Evolutionary conservation across 2,113 vertebrate species (phyloP).

Genomic region (Esox niger): DNA sequence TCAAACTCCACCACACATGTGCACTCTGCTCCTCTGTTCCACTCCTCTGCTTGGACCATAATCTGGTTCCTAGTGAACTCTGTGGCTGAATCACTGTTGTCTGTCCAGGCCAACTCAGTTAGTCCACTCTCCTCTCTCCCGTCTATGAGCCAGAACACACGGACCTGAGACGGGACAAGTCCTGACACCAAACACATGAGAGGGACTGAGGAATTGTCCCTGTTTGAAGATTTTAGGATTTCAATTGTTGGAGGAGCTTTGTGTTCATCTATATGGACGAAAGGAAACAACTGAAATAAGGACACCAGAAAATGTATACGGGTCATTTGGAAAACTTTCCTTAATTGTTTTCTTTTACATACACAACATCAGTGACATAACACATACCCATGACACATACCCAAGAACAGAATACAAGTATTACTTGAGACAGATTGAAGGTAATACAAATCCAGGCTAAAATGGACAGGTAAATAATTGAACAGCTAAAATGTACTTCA

Average conservation of each 20-base stretch:
- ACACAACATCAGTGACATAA: too few species aligned
- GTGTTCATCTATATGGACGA: too few species aligned
- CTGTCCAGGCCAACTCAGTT: background rate
- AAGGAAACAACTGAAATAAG: too few species aligned
- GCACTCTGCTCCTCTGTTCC: slow-evolving; percentile 8
- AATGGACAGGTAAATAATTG: too few species aligned
- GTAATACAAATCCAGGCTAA: too few species aligned
- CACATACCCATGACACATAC: too few species aligned
- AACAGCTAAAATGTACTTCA: too few species aligned
- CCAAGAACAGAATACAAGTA: too few species aligned
- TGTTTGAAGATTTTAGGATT: slow-evolving; percentile 7
- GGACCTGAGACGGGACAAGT: background rate
- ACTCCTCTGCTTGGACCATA: slow-evolving; percentile 18
- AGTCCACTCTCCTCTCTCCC: slow-evolving; percentile 20
- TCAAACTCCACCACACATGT: background rate
- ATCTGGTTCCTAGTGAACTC: slow-evolving; percentile 15
- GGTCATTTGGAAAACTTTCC: too few species aligned
- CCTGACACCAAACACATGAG: slow-evolving; percentile 24
- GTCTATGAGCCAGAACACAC: slow-evolving; percentile 13
- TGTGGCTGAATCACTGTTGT: background rate
- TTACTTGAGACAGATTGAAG: too few species aligned
- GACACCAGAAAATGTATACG: too few species aligned
- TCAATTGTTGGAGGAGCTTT: slow-evolving; percentile 2
- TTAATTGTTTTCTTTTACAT: too few species aligned
- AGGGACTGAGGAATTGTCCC: background rate